Evolutionary conservation across 2,113 vertebrate species (phyloP), one percentile per base, ranked within the genome.

Genomic region (Myotis davidii): DNA sequence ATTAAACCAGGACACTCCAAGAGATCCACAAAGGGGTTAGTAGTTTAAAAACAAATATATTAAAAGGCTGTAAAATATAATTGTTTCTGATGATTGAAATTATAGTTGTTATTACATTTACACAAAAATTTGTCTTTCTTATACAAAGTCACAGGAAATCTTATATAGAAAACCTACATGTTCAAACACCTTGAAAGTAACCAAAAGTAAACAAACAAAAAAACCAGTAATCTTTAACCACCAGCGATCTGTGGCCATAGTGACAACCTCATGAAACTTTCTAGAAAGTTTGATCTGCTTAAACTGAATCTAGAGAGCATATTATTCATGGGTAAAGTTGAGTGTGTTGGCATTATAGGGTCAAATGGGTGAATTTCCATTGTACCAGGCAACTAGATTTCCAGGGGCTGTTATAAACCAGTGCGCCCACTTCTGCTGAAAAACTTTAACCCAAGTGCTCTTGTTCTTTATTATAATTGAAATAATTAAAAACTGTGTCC

Each of bases 401-500:
- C 73, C 39, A 88, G 45, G 3, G 17, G 23, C 16, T 90, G 5
- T 61, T 65, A 25, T 39, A 91, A 64, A 84, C 70, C 23, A 83
- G 27, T 74, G 39, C 64, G 64, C 5, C 0, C 9, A 23, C 52
- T 90, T 67, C 7, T 70, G 59, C 37, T 94, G 72, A 50, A 92
- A 92, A 95, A 21, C 18, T 90, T 85, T 56, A 91, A 91, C 13
- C 64, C 54, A 82, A 91, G 88, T 72, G 12, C 12, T 67, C 37
- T 96, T 96, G 56, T 64, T 37, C 50, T 86, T 59, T 59, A 50
- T 59, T 23, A 32, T 79, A 88, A 96, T 2, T 83, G 67, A 92
- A 90, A 84, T 82, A n/a, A 82, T 78, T 79, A 88, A 97, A 95
- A 95, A n/a, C 48, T 88, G 45, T 6, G 59, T 93, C 52, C 56